Evolutionary conservation across 1,140 invertebrate genomes (phyloP).

Genomic region (Campodea augens): DNA sequence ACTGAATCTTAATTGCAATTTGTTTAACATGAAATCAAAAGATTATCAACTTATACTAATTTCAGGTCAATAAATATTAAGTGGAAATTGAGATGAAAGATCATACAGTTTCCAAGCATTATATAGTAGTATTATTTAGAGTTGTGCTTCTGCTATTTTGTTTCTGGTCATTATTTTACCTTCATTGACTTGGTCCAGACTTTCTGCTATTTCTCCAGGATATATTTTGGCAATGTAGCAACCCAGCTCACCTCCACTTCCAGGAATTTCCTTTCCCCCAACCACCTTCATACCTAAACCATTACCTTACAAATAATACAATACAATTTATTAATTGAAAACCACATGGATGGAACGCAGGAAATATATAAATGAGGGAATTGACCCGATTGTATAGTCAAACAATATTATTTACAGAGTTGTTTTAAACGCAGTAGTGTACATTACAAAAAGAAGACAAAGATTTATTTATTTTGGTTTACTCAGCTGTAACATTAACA

Average conservation of each 20-base stretch:
- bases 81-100: background rate
- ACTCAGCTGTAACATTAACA: no score
- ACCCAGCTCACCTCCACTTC: conserved; percentile 29
- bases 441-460: no score
- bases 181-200: conserved; percentile 37
- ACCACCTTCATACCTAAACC: conserved; percentile 36
- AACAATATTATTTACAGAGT: no score
- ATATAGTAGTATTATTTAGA: background rate
- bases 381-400: no score
- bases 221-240: conserved; percentile 37
- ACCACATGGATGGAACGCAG: background rate
- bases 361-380: background rate
- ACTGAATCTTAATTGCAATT: no score
- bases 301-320: conserved; percentile 8
- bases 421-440: no score
- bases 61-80: background rate
- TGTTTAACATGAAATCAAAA: no score
- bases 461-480: no score
- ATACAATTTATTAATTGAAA: background rate
- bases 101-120: background rate
- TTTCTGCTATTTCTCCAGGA: conserved; percentile 32
- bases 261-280: conserved; percentile 35
- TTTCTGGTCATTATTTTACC: conserved; percentile 21
- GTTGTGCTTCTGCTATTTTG: background rate
- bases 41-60: background rate